Evolutionary conservation across 2,113 vertebrate species (phyloP).

Genomic region (Glaucomys volans): DNA sequence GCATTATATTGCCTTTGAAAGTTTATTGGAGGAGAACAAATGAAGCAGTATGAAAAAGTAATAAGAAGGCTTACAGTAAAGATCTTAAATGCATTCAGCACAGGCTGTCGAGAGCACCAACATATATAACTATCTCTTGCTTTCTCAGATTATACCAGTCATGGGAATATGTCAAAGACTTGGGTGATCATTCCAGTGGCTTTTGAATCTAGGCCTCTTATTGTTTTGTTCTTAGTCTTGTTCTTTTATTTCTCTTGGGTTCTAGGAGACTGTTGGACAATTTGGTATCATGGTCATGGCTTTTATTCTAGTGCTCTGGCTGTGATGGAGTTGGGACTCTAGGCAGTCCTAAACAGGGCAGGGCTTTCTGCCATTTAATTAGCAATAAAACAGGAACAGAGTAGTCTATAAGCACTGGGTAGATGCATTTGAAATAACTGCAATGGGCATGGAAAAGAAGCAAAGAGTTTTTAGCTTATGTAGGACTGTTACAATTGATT

Average conservation of each 20-base stretch:
- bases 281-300: not conserved
- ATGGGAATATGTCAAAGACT: not conserved
- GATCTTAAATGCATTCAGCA: not conserved
- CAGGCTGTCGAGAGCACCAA: not conserved
- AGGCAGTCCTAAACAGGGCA: no score
- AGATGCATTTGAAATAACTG: not conserved
- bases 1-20: slow-evolving; percentile 53
- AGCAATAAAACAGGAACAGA: not conserved
- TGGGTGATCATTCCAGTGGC: not conserved
- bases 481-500: not conserved
- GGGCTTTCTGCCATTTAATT: not conserved
- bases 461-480: not conserved
- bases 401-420: not conserved
- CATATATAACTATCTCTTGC: not conserved
- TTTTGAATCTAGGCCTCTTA: not conserved
- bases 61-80: not conserved
- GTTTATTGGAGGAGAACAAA: slow-evolving; percentile 36
- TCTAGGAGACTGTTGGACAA: not conserved
- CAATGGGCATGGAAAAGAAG: not conserved
- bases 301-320: not conserved
- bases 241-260: slow-evolving; percentile 9
- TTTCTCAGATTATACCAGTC: not conserved
- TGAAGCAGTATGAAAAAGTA: slow-evolving; percentile 52
- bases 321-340: not conserved
- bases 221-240: not conserved